phyloP scores from a whole-genome alignment of 2,113 vertebrate genomes.

The Aptenodytes forsteri region DNA sequence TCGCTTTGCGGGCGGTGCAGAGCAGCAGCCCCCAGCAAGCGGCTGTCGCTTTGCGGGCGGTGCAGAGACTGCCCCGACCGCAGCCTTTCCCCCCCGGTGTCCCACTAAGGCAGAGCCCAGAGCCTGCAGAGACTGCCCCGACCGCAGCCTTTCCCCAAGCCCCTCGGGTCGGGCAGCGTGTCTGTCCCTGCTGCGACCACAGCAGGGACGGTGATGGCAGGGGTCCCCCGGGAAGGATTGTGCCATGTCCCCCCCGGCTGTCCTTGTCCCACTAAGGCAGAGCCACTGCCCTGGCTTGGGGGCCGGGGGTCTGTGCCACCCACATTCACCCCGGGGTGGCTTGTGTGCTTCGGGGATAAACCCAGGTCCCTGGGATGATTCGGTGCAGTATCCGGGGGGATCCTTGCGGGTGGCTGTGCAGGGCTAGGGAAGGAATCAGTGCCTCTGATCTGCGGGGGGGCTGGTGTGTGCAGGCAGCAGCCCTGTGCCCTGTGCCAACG shows the following conservation, averaged over 20 bases:
- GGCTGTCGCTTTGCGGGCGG: too few species aligned
- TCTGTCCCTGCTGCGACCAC: not conserved
- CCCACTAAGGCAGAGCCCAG: too few species aligned
- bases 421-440: not conserved
- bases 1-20: not conserved
- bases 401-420: not conserved
- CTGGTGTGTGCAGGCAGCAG: not conserved
- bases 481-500: fast-evolving
- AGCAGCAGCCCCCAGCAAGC: too few species aligned
- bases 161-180: not conserved
- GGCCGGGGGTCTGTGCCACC: not conserved
- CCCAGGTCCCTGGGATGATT: not conserved
- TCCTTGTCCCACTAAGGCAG: not conserved
- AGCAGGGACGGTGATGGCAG: fast-evolving
- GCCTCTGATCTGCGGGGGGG: not conserved
- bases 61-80: too few species aligned
- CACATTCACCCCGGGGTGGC: fast-evolving
- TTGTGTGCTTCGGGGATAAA: not conserved
- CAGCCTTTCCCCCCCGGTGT: too few species aligned
- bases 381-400: fast-evolving
- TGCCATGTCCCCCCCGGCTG: fast-evolving
- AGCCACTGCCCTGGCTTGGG: not conserved
- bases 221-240: not conserved
- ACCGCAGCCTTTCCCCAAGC: fast-evolving
- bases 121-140: not conserved